phyloP scores from a whole-genome alignment of 2,888 invertebrate species.

The Nymphalis polychloros region DNA sequence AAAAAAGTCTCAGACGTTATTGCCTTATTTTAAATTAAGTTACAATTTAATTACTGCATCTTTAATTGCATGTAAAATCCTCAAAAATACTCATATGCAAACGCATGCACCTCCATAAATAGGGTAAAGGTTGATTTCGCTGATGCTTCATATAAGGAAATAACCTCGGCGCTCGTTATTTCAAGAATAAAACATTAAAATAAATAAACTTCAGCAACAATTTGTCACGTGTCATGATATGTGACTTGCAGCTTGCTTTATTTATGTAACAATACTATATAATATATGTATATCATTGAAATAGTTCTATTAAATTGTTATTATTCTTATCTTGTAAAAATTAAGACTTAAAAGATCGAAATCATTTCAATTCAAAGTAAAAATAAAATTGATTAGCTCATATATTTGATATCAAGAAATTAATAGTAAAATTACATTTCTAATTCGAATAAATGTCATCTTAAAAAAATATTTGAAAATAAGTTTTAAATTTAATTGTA shows the following conservation, averaged over 20 bases:
- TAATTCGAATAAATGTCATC: no score
- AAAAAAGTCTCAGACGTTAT: no score
- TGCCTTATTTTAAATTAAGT: no score
- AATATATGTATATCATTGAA: constrained; percentile 12
- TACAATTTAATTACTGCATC: neutral
- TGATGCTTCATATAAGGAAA: constrained; percentile 31
- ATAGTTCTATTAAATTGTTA: no score
- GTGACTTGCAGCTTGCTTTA: neutral
- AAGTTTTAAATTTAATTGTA: no score
- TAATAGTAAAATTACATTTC: no score
- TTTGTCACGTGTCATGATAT: neutral
- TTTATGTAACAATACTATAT: neutral
- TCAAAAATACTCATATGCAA: constrained; percentile 17
- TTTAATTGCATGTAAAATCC: constrained; percentile 7
- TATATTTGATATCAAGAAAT: no score
- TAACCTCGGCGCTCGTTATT: constrained; percentile 30
- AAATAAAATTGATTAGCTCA: no score
- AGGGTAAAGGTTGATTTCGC: constrained; percentile 24
- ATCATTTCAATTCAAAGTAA: no score
- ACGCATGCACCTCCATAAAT: constrained; percentile 14
- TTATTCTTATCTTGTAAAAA: no score
- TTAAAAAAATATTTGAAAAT: no score
- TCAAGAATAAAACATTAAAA: constrained; percentile 10
- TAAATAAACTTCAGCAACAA: constrained; percentile 4
- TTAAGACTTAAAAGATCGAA: no score